Evolutionary conservation across 2,113 vertebrate species (phyloP).

Genomic region (Callipepla californica): DNA sequence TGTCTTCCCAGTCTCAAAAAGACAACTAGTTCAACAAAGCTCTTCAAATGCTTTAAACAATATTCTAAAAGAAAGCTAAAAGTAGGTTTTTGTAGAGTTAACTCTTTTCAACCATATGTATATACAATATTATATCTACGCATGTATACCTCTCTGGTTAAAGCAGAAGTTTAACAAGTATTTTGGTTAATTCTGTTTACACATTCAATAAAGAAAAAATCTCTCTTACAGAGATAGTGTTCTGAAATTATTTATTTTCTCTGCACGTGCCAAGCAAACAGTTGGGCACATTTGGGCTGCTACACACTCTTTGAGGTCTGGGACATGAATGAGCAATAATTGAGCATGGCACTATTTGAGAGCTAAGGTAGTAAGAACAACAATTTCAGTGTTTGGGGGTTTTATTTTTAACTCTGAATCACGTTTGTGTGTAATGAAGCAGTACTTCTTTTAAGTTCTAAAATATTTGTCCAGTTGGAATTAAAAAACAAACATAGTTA

Average conservation of each 20-base stretch:
- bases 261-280: not conserved
- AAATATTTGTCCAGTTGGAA: conserved; percentile 14
- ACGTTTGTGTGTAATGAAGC: not conserved
- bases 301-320: rapidly evolving
- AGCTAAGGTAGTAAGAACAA: not conserved
- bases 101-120: not conserved
- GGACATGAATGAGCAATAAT: not conserved
- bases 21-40: not conserved
- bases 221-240: not conserved
- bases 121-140: not conserved
- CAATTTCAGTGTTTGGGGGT: not conserved
- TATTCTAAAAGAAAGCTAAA: not conserved
- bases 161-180: not conserved
- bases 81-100: not conserved
- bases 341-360: not conserved
- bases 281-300: not conserved
- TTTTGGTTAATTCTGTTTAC: not conserved
- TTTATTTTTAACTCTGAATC: conserved; percentile 33
- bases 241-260: not conserved
- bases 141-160: not conserved
- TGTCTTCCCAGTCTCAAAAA: not conserved
- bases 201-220: not conserved
- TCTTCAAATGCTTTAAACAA: not conserved
- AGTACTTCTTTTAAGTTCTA: not conserved
- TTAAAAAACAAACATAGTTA: conserved; percentile 39